Conservation (phyloP, 1,140 invertebrate species). For the Eueides isabella region DNA sequence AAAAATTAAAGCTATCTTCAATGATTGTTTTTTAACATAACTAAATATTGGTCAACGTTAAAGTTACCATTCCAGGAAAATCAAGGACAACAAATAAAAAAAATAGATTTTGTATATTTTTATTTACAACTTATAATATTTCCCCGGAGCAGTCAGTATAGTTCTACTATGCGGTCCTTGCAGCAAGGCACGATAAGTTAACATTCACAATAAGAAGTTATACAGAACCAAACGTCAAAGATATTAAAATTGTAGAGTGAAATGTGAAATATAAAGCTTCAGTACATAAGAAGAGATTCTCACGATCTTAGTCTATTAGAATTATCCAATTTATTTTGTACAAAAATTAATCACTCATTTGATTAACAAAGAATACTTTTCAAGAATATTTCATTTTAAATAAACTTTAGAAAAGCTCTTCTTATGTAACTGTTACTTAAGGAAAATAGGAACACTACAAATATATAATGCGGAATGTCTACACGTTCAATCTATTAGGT, state of each 20-base stretch:
- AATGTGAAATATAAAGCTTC: background rate
- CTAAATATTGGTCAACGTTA: no score
- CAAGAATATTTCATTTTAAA: background rate
- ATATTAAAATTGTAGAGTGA: background rate
- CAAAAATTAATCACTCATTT: background rate
- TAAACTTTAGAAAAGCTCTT: background rate
- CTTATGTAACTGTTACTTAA: background rate
- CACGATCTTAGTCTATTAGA: background rate
- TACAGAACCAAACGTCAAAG: background rate
- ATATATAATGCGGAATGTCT: conserved; percentile 67
- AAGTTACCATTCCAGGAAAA: background rate
- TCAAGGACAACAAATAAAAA: conserved; percentile 2
- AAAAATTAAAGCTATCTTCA: no score
- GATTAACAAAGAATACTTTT: background rate
- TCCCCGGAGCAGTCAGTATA: conserved; percentile 59
- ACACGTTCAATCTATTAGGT: conserved; percentile 27
- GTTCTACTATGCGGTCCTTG: conserved; percentile 55
- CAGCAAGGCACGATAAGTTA: conserved; percentile 57
- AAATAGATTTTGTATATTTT: conserved; percentile 42
- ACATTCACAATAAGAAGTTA: background rate
- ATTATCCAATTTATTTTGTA: background rate
- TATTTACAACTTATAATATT: conserved; percentile 76
- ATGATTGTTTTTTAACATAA: no score
- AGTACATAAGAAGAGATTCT: background rate
- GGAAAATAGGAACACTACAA: conserved; percentile 48